Base-by-base conservation (phyloP, 2,888 invertebrate species). In the Drosophila koepferae region DNA sequence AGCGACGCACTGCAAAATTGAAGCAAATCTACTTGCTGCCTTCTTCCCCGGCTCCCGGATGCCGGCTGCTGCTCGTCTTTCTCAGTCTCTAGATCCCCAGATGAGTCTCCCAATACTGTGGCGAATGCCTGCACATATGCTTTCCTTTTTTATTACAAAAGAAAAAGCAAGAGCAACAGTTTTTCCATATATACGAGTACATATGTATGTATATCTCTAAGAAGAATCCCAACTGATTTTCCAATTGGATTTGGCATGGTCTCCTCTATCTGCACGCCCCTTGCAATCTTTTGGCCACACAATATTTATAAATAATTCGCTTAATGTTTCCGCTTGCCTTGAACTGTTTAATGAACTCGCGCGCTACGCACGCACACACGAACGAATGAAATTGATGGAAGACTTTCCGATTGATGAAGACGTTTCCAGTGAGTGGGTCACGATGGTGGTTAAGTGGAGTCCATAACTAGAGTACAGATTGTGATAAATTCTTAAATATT, bases 301-400 rank as follows among this genome's bases (percentile, higher is more conserved):
- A 85, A 85, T 85, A 85, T 85, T 85, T 85, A 82, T 88, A 89
- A 88, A 87, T 72, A 63, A 66, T 74, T 83, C 69, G 77, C 88
- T 72, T 80, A 89, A 90, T 89, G 87, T 89, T 90, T 90, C 81
- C 90, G 87, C 62, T 90, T 66, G 82, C 90, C 86, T 90, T 87
- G 90, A 90, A 87, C 85, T 73, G 89, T 81, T 77, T 63, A 73
- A 82, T 90, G 89, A 86, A 90, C 86, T 83, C 75, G 58, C 46
- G 59, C 75, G 60, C n/a, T 53, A 58, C 65, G 61, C 51, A 48
- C 48, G 48, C 48, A 49, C n/a, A 46, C 53, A 62, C 61, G 40
- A 36, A 28, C 31, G 3, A 18, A 10, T n/a, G 66, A 41, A 55
- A 16, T 1, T 7, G 40, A 63, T 28, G 28, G 10, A 23, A 23